Evolutionary conservation across 2,113 vertebrate species (phyloP), one percentile per base, ranked within the genome.

Genomic region (Salvator merianae): DNA sequence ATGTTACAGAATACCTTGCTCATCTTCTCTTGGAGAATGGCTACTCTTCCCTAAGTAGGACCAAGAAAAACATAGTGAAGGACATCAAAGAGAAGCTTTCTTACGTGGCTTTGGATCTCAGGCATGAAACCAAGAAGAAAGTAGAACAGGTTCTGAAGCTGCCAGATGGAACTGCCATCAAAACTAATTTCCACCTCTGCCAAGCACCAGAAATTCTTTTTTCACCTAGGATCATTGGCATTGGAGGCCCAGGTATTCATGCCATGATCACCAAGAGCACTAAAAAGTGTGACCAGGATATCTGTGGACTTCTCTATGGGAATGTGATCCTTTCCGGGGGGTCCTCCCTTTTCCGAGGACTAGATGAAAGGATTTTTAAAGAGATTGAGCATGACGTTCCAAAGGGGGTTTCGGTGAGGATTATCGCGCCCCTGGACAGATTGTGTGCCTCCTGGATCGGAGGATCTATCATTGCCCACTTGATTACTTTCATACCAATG

Each of bases 1-100:
- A 97, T 91, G 95, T 97, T 84, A 97, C 97, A 0, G 96, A 97
- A 95, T 97, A 97, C 95, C 96, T 97, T 3, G 97, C 97, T 96
- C 97, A 97, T 93, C 97, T 97, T 94, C 94, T 97, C 84, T 96
- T 96, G 7, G 96, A 97, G 87, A 93, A 97, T 70, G 97, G 97
- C 82, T 96, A 96, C 90, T 96, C 95, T 96, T 97, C 32, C 2
- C 95, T 97, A 84, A 97, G 96, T 88, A 97, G 96, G 2, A 95
- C 96, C 34, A 96, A 97, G 93, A 93, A 96, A 74, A 96, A 96
- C 90, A 97, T 96, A 1, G 96, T 97, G 14, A 95, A 96, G 12
- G 96, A 96, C 14, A 76, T 82, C 36, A 82, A 81, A 53, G 79
- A 81, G 50, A 77, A 81, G 9, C 63, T 70, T 16, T 97, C 96